A percentile compares a stretch with the other conserved stretches of the same genome.
Conservation (phyloP, 1,140 invertebrate genomes). For the Acromyrmex heyeri region DNA sequence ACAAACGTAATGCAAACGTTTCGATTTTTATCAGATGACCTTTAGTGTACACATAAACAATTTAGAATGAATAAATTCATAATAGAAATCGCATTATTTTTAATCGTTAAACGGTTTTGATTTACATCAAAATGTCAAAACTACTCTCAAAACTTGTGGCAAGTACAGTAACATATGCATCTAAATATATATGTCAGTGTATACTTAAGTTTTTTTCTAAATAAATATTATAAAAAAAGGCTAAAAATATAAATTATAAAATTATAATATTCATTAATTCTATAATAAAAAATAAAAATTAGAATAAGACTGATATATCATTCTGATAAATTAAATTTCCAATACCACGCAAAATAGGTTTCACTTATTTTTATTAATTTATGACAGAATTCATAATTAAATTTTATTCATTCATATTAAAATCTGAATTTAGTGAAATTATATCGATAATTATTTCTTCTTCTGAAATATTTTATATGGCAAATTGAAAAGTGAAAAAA, state of each 20-base stretch:
- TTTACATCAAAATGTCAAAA: too few relatives aligned
- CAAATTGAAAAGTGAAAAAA: neutral
- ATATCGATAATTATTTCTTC: neutral
- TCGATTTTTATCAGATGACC: too few relatives aligned
- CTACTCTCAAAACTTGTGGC: too few relatives aligned
- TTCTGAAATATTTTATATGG: neutral
- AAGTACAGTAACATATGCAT: neutral
- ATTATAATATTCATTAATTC: neutral
- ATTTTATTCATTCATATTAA: neutral
- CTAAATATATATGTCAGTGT: neutral
- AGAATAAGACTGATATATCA: neutral
- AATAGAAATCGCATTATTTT: too few relatives aligned
- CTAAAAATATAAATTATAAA: neutral
- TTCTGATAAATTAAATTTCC: neutral
- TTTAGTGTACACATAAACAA: too few relatives aligned
- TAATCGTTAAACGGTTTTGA: too few relatives aligned
- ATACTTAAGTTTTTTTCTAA: too few relatives aligned
- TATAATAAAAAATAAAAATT: neutral
- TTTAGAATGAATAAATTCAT: too few relatives aligned
- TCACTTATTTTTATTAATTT: neutral
- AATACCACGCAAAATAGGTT: neutral
- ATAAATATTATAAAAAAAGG: too few relatives aligned
- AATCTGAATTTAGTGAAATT: neutral
- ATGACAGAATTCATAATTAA: neutral
- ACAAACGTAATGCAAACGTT: too few relatives aligned